Percentiles rank a stretch among this genome's conserved stretches.
phyloP scores from a whole-genome alignment of 2,113 vertebrate species.

The Candoia aspera region DNA sequence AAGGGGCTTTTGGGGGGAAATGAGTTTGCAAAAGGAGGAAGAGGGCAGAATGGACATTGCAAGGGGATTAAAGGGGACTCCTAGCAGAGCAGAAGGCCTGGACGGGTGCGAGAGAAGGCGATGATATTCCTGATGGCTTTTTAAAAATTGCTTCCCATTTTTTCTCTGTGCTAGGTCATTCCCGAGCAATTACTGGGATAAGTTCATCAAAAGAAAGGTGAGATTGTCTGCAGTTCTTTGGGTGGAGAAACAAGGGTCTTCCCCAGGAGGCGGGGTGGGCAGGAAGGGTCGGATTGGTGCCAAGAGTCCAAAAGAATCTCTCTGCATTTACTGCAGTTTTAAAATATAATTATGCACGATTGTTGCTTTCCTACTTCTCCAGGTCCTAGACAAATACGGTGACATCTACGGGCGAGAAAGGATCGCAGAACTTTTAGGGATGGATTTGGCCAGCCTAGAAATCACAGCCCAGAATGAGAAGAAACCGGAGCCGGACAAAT shows the following conservation, averaged over 20 bases:
- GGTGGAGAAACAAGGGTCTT: background rate
- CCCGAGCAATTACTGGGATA: conserved; percentile 97
- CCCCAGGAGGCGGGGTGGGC: background rate
- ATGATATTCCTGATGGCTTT: background rate
- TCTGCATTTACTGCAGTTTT: background rate
- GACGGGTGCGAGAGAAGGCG: too few species aligned
- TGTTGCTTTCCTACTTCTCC: background rate
- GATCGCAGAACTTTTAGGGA: conserved; percentile 89
- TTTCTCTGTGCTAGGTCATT: conserved; percentile 76
- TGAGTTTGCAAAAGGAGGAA: background rate
- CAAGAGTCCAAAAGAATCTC: background rate
- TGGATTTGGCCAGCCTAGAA: conserved; percentile 88
- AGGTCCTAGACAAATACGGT: conserved; percentile 93
- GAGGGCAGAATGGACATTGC: background rate
- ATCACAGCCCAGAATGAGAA: conserved; percentile 86
- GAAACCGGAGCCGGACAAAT: conserved; percentile 79
- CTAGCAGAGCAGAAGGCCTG: background rate
- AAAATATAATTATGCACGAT: background rate
- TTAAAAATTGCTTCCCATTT: background rate
- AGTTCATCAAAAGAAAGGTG: conserved; percentile 95
- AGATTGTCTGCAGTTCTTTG: conserved; percentile 21
- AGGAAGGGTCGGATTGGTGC: background rate
- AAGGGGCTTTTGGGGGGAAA: background rate
- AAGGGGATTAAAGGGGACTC: too few species aligned
- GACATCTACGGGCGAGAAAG: conserved; percentile 92